These are phyloP conservation scores for Philaethria dido DNA, from an alignment of 2,888 invertebrate genomes.

Conservation along the genomic window DNA sequence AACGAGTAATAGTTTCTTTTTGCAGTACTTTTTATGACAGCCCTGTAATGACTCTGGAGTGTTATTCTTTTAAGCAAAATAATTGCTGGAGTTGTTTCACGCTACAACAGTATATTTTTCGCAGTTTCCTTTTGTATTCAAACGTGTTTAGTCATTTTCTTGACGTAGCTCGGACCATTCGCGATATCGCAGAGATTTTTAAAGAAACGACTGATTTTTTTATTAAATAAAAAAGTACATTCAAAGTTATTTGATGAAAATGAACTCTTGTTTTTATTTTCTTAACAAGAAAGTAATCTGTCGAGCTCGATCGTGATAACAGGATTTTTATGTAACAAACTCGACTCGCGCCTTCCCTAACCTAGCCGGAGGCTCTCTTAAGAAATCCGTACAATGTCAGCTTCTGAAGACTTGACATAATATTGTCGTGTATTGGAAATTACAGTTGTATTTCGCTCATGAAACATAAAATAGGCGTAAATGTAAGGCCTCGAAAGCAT, in stretches of 20 bases:
- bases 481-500: slow-evolving; percentile 72
- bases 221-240: slow-evolving; percentile 51
- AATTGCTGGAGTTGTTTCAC: slow-evolving; percentile 41
- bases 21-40: slow-evolving; percentile 45
- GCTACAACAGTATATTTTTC: slow-evolving; percentile 38
- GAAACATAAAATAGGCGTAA: slow-evolving; percentile 80
- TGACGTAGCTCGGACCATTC: slow-evolving; percentile 13
- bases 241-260: slow-evolving; percentile 75
- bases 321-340: slow-evolving; percentile 83
- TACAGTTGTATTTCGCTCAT: slow-evolving; percentile 77
- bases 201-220: slow-evolving; percentile 18
- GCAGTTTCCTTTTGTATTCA: slow-evolving; percentile 39
- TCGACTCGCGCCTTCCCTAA: slow-evolving; percentile 80
- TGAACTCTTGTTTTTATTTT: slow-evolving; percentile 81
- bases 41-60: slow-evolving; percentile 47
- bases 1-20: slow-evolving; percentile 48
- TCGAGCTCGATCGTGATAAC: slow-evolving; percentile 81
- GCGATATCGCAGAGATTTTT: slow-evolving; percentile 23
- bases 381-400: slow-evolving; percentile 79
- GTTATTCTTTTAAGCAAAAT: slow-evolving; percentile 47
- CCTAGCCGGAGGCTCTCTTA: slow-evolving; percentile 77
- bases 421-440: slow-evolving; percentile 79
- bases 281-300: slow-evolving; percentile 84
- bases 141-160: slow-evolving; percentile 38
- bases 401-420: slow-evolving; percentile 77